These are phyloP conservation scores for Hemibagrus wyckioides DNA, from an alignment of 2,113 vertebrate species.

Conservation along the genomic window DNA sequence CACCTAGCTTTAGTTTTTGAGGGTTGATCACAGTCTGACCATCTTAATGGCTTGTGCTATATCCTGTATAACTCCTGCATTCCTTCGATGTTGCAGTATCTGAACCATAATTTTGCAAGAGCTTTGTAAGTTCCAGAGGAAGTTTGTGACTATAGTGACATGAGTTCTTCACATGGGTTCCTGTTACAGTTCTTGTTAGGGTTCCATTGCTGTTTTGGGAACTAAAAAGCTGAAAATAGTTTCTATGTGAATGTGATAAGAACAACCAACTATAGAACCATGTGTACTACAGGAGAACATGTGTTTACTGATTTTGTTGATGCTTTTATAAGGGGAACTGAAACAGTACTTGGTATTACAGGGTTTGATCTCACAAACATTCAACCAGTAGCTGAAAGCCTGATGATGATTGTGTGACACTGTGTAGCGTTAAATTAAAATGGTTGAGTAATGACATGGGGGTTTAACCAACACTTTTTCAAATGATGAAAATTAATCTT, in stretches of 20 bases:
- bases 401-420: not conserved
- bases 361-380: not conserved
- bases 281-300: not conserved
- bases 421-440: not conserved
- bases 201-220: too few relatives aligned
- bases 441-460: not conserved
- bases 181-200: too few relatives aligned
- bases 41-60: not conserved
- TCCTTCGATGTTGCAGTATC: not conserved
- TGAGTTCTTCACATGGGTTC: not conserved
- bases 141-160: not conserved
- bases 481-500: not conserved
- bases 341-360: not conserved
- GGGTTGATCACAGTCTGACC: not conserved
- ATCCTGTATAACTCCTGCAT: not conserved
- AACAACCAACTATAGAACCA: not conserved
- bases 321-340: not conserved
- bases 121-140: not conserved
- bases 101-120: not conserved
- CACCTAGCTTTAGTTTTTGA: not conserved
- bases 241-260: not conserved
- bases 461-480: too few relatives aligned
- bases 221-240: not conserved
- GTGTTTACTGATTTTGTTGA: not conserved
- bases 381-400: not conserved